These are phyloP conservation scores for Jaculus jaculus DNA, from an alignment of 2,113 vertebrate species.

Conservation along the genomic window DNA sequence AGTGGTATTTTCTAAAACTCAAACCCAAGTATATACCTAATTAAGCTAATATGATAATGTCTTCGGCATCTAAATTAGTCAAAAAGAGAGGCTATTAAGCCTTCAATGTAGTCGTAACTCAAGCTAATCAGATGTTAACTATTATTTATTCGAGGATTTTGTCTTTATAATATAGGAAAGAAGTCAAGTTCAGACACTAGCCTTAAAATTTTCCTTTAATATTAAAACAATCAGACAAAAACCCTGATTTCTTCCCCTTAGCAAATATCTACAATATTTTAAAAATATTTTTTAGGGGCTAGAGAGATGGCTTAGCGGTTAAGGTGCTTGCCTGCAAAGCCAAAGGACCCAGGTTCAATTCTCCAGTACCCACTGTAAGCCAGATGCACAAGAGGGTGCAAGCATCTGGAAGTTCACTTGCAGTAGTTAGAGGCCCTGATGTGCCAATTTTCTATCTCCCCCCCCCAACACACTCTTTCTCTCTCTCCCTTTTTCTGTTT, in stretches of 20 bases:
- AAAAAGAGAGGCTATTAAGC: neutral
- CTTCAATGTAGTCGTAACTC: conserved; percentile 29
- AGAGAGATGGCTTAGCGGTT: no score
- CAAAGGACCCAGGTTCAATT: no score
- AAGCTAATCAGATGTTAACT: conserved; percentile 47
- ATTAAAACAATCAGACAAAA: conserved; percentile 51
- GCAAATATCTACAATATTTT: neutral
- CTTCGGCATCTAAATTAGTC: neutral
- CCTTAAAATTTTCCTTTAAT: conserved; percentile 11
- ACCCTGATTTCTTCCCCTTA: conserved; percentile 7
- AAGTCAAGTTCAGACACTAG: conserved; percentile 64
- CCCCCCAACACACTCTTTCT: no score
- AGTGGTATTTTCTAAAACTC: conserved; percentile 23
- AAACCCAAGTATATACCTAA: neutral
- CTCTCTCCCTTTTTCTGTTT: neutral
- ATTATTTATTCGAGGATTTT: conserved; percentile 45
- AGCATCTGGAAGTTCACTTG: no score
- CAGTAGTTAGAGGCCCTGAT: no score
- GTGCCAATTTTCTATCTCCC: no score
- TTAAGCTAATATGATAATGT: conserved; percentile 16
- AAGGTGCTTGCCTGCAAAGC: no score
- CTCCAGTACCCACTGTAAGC: no score
- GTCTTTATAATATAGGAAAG: conserved; percentile 66
- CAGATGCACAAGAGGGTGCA: no score
- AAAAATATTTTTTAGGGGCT: no score